Evolutionary conservation across 2,888 invertebrate species (phyloP), one percentile per base, ranked within the genome.

Genomic region (Iselma pallidipennis): DNA sequence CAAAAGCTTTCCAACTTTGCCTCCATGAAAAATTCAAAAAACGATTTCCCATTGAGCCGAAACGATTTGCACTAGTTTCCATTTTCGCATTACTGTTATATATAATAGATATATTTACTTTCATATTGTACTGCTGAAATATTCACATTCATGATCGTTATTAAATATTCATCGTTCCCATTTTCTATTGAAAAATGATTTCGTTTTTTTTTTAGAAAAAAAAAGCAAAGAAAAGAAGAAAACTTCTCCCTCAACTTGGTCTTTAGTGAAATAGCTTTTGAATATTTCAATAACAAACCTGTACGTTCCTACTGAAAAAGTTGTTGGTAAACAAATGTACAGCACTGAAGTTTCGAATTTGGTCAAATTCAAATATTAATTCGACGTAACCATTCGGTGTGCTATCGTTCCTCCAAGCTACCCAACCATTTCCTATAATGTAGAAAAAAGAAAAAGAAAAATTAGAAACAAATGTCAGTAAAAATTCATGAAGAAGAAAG

Each of bases 271-370:
- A 16, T 7, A 33, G 23, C 23, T 26, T 33, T 26, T 37, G n/a
- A 57, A 57, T 49, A 31, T 33, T 51, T 50, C 23, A 31, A 10
- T 51, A 58, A 53, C 66, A 80, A 78, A 88, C 88, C 85, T 88
- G 87, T 16, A 91, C 89, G 65, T 89, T 87, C 74, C 88, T 86
- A 53, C 84, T 85, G 79, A 87, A 89, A 76, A 87, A 87, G 79
- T 92, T 92, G 81, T 90, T 91, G 37, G 87, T 86, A 78, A 87
- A 88, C 66, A 92, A 82, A 73, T 87, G 84, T 37, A 91, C 85
- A 9, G 85, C 82, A 16, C 87, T 85, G 80, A 92, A 91, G 77
- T 90, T 89, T 57, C 89, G 83, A 25, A 88, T 82, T 66, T 84
- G 82, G 72, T 90, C 89, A 78, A 92, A 92, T 75, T 89, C 87